These are phyloP conservation scores for Gallinago paraguaiae DNA, from an alignment of 2,113 vertebrate species.

Conservation along the genomic window DNA sequence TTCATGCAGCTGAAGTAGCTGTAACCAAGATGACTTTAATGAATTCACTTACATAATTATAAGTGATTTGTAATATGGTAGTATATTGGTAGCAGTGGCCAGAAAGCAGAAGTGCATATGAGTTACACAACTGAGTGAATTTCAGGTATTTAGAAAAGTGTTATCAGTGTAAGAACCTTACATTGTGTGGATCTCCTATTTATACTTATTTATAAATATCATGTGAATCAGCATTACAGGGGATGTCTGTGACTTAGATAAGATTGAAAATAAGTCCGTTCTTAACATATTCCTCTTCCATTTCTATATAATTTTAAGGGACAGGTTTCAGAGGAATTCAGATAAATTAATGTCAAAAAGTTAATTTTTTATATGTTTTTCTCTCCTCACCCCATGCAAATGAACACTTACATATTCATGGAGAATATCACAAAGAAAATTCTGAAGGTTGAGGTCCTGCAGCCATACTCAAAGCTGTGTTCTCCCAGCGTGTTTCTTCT, in stretches of 20 bases:
- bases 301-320: neutral
- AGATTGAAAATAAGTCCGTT: neutral
- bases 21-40: neutral
- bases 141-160: neutral
- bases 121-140: neutral
- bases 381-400: neutral
- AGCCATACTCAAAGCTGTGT: neutral
- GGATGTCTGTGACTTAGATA: neutral
- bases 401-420: neutral
- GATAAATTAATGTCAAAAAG: neutral
- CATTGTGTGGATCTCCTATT: neutral
- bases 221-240: neutral
- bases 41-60: neutral
- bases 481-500: neutral
- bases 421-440: neutral
- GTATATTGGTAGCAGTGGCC: neutral
- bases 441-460: neutral
- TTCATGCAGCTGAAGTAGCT: neutral
- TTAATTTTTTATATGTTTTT: neutral
- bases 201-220: neutral
- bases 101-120: neutral
- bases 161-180: neutral
- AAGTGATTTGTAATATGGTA: neutral
- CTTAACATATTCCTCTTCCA: neutral
- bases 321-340: neutral